Percentiles rank a stretch among this genome's conserved stretches.
Conservation (phyloP, 2,113 vertebrate species). For the Dipodomys ordii region DNA sequence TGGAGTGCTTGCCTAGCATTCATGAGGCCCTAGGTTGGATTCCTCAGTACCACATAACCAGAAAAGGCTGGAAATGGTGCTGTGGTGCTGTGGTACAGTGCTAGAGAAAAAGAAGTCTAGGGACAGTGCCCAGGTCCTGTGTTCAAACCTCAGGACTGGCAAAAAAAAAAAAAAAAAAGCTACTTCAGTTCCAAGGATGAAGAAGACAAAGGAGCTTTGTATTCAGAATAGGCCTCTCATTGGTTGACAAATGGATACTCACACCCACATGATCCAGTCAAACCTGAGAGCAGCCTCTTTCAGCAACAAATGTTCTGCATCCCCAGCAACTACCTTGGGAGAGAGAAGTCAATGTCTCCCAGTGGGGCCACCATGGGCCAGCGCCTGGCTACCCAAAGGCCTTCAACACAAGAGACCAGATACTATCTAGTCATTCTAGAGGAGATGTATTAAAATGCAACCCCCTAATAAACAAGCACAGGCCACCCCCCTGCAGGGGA, state of each 20-base stretch:
- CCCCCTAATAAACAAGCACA: background rate
- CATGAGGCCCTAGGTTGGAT: too few relatives aligned
- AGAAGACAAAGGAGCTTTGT: fast-evolving
- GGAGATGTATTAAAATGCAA: background rate
- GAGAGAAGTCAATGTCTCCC: background rate
- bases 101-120: too few relatives aligned
- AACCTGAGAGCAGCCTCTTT: background rate
- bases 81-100: too few relatives aligned
- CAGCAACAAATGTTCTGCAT: background rate
- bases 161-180: too few relatives aligned
- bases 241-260: background rate
- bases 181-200: background rate
- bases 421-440: background rate
- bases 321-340: background rate
- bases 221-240: background rate
- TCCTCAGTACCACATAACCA: too few relatives aligned
- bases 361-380: background rate
- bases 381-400: background rate
- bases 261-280: background rate
- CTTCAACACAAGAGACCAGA: background rate
- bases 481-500: background rate
- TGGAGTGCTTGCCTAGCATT: too few relatives aligned
- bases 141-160: too few relatives aligned
- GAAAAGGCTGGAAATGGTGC: too few relatives aligned
- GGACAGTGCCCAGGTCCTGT: too few relatives aligned